These are phyloP conservation scores for Drosophila littoralis DNA, from an alignment of 1,140 invertebrate species.

Conservation along the genomic window DNA sequence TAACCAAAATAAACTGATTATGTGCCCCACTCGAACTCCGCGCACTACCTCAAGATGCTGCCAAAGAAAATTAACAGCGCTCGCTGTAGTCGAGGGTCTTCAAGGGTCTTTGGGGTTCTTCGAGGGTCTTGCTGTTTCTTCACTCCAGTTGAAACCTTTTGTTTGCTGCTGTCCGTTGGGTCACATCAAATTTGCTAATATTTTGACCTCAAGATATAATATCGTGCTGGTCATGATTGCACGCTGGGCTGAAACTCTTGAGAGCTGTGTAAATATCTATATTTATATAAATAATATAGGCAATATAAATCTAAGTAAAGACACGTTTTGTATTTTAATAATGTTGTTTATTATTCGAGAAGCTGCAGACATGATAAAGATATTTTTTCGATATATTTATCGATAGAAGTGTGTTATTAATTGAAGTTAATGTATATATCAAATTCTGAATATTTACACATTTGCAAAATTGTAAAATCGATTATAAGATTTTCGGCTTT, in stretches of 20 bases:
- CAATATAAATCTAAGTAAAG: too few species aligned
- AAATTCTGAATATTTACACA: too few species aligned
- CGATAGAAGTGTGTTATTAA: too few species aligned
- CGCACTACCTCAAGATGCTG: slow-evolving; percentile 12
- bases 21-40: slow-evolving; percentile 61
- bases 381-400: too few species aligned
- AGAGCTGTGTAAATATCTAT: too few species aligned
- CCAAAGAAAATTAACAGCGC: slow-evolving; percentile 70
- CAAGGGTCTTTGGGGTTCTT: slow-evolving; percentile 21
- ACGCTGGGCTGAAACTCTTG: slow-evolving; percentile 45
- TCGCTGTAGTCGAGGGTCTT: slow-evolving; percentile 1
- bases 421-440: too few species aligned
- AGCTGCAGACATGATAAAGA: too few species aligned
- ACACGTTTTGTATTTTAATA: too few species aligned
- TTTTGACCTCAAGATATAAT: slow-evolving; percentile 73
- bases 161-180: slow-evolving; percentile 43
- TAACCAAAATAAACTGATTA: slow-evolving; percentile 78
- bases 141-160: slow-evolving; percentile 26
- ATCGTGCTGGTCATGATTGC: slow-evolving; percentile 52
- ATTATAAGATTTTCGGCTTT: too few species aligned
- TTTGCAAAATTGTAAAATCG: too few species aligned
- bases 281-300: too few species aligned
- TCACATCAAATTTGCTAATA: slow-evolving; percentile 80
- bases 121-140: slow-evolving; percentile 2
- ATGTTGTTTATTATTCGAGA: too few species aligned